Evolutionary conservation across 2,113 vertebrate species (phyloP).

Genomic region (Theropithecus gelada): DNA sequence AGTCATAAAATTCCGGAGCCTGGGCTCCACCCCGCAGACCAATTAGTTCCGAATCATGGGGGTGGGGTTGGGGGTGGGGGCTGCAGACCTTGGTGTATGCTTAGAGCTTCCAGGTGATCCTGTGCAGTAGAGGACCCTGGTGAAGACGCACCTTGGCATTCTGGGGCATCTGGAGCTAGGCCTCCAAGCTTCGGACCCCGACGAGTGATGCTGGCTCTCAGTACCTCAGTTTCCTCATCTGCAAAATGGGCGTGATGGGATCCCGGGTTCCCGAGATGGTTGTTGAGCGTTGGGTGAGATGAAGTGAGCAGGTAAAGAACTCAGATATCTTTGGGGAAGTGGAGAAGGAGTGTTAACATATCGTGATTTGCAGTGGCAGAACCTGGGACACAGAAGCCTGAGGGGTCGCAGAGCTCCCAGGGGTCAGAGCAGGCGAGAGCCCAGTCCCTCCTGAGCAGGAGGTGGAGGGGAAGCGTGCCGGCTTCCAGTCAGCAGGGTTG

Average conservation of each 20-base stretch:
- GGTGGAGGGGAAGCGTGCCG: not conserved
- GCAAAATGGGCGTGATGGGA: accelerated
- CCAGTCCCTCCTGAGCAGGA: not conserved
- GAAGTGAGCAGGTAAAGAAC: too few relatives aligned
- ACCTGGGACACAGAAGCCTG: not conserved
- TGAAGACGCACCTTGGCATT: accelerated
- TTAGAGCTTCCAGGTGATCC: not conserved
- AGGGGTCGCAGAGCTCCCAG: not conserved
- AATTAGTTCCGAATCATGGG: accelerated
- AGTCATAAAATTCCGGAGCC: not conserved
- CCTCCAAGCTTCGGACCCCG: accelerated
- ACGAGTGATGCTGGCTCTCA: accelerated
- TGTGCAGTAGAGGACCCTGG: accelerated
- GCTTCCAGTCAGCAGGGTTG: not conserved
- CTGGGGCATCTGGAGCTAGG: not conserved
- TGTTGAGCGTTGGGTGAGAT: accelerated
- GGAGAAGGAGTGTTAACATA: too few relatives aligned
- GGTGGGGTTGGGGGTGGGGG: too few relatives aligned
- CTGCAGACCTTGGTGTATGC: not conserved
- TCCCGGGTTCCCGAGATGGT: accelerated
- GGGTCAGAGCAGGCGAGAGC: not conserved
- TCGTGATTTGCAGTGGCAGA: not conserved
- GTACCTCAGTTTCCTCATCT: not conserved
- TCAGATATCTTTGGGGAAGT: not conserved
- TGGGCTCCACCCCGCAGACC: not conserved